These are phyloP conservation scores for Lanistes nyassanus DNA, from an alignment of 1,140 invertebrate species.

Conservation along the genomic window DNA sequence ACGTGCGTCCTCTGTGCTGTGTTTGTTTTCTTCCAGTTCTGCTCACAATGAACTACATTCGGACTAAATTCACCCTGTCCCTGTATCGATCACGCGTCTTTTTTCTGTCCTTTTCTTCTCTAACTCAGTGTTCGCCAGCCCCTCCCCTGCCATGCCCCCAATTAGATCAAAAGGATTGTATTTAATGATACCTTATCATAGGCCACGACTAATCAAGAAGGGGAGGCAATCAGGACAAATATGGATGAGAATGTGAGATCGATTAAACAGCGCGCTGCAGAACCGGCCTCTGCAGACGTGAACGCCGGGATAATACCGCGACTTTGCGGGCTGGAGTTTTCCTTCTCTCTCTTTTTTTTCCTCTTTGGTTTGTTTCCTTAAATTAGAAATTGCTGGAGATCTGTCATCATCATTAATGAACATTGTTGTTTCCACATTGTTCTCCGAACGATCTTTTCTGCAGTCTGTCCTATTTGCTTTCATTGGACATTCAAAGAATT, in stretches of 20 bases:
- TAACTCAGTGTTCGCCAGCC: not conserved
- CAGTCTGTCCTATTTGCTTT: too few species aligned
- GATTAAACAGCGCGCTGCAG: not conserved
- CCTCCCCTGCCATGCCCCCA: not conserved
- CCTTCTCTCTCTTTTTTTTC: too few species aligned
- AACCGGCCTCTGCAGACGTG: too few species aligned
- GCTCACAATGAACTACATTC: too few species aligned
- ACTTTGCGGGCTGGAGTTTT: too few species aligned
- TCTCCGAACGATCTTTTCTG: too few species aligned
- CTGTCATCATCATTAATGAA: too few species aligned
- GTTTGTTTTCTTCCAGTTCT: not conserved
- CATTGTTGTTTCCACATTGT: too few species aligned
- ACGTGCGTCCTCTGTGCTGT: not conserved
- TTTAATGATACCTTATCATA: not conserved
- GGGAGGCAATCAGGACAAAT: not conserved
- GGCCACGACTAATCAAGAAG: not conserved
- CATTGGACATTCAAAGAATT: too few species aligned
- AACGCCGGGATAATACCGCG: too few species aligned
- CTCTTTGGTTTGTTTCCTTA: too few species aligned
- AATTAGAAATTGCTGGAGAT: too few species aligned
- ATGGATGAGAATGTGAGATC: not conserved
- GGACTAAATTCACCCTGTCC: not conserved
- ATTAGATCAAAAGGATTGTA: not conserved
- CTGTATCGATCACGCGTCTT: not conserved
- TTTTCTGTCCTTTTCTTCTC: not conserved